Percentiles rank a stretch among this genome's conserved stretches.
Conservation (phyloP, 2,797 vertebrate genomes). For the Cetoscarus ocellatus region DNA sequence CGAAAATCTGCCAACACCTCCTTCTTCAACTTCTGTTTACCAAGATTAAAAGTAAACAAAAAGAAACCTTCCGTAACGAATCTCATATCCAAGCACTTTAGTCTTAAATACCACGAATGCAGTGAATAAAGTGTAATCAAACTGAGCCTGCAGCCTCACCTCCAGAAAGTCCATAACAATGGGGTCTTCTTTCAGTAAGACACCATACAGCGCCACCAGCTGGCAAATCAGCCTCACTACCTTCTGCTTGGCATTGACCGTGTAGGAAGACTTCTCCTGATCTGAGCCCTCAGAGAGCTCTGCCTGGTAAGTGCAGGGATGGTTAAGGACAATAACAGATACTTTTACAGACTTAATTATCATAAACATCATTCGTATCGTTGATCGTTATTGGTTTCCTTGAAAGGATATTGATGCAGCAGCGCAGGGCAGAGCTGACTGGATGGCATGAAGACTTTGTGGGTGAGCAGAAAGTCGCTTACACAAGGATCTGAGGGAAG, state of each 20-base stretch:
- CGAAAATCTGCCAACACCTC: slow-evolving; percentile 86
- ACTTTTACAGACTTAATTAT: not conserved
- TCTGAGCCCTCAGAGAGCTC: slow-evolving; percentile 90
- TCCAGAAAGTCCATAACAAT: slow-evolving; percentile 87
- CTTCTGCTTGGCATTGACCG: slow-evolving; percentile 90
- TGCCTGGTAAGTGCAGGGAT: slow-evolving; percentile 85
- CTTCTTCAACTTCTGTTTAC: slow-evolving; percentile 87
- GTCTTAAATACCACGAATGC: not conserved
- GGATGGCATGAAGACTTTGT: slow-evolving; percentile 94
- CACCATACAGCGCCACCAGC: slow-evolving; percentile 91
- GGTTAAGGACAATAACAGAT: slow-evolving; percentile 82
- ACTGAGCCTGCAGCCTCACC: slow-evolving; percentile 75
- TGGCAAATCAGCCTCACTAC: slow-evolving; percentile 91
- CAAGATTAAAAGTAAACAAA: slow-evolving; percentile 4
- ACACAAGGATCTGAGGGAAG: slow-evolving; percentile 87
- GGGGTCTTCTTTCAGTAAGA: slow-evolving; percentile 88
- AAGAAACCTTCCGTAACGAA: too few relatives aligned
- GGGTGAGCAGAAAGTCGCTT: slow-evolving; percentile 93
- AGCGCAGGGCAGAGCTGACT: slow-evolving; percentile 90
- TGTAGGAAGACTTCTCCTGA: slow-evolving; percentile 88
- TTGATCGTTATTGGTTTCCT: not conserved
- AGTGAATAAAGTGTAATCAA: too few relatives aligned
- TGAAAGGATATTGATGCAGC: slow-evolving; percentile 93
- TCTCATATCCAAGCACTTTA: too few relatives aligned
- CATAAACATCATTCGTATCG: not conserved